A percentile compares a stretch with the other conserved stretches of the same genome.
Evolutionary conservation across 2,113 vertebrate genomes (phyloP).

Genomic region (Cyanistes caeruleus): DNA sequence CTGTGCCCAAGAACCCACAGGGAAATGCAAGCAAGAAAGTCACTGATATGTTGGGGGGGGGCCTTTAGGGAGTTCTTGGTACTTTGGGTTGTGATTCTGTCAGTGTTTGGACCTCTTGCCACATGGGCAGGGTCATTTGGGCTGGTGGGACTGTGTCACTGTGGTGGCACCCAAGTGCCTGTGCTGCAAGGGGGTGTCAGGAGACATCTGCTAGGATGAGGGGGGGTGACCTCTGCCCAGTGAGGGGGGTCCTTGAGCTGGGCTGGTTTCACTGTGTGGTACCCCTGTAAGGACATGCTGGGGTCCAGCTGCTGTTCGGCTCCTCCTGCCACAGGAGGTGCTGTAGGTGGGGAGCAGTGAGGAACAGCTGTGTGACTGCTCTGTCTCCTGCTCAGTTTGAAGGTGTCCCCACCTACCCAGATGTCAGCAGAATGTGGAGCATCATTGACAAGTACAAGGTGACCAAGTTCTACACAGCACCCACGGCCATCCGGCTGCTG

Average conservation of each 20-base stretch:
- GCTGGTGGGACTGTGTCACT: not conserved
- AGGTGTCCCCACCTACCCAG: conserved; percentile 93
- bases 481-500: conserved; percentile 93
- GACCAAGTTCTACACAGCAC: conserved; percentile 97
- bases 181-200: not conserved
- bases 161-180: not conserved
- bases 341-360: not conserved
- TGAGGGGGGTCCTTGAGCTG: not conserved
- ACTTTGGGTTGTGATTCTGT: not conserved
- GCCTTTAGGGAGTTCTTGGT: not conserved
- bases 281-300: accelerated
- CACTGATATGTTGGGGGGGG: accelerated
- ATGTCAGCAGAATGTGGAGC: conserved; percentile 90
- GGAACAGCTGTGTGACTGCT: not conserved
- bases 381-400: conserved; percentile 85
- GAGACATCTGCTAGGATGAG: not conserved
- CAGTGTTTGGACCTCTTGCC: not conserved
- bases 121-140: not conserved
- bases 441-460: conserved; percentile 93
- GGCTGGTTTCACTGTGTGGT: not conserved
- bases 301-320: not conserved
- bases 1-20: not conserved
- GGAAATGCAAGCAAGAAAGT: not conserved
- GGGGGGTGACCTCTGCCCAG: not conserved
- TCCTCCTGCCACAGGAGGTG: not conserved